phyloP scores from a whole-genome alignment of 2,888 invertebrate species.

The Chloromyia formosa region DNA sequence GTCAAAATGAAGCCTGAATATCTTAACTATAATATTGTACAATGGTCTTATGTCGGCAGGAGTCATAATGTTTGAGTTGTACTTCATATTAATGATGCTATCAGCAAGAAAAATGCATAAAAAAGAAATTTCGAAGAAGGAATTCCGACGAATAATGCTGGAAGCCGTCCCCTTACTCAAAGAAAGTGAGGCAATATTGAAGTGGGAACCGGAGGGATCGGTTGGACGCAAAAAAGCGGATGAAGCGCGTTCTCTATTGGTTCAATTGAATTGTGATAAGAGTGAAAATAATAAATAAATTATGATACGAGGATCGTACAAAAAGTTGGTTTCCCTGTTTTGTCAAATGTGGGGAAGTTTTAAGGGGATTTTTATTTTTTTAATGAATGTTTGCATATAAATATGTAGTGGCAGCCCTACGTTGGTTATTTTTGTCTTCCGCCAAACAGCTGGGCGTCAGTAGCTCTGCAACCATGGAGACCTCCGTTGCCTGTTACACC shows the following conservation, averaged over 20 bases:
- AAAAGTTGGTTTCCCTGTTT: no score
- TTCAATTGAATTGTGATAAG: neutral
- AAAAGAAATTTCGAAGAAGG: slow-evolving; percentile 69
- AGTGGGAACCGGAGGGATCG: slow-evolving; percentile 74
- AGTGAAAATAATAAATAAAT: no score
- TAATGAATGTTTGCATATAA: no score
- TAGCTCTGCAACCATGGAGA: no score
- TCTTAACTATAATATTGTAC: slow-evolving; percentile 13
- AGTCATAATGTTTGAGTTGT: slow-evolving; percentile 83
- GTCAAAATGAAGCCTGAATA: neutral
- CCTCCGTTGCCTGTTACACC: no score
- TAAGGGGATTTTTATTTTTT: no score
- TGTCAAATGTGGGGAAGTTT: no score
- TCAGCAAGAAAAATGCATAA: slow-evolving; percentile 74
- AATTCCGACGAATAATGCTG: slow-evolving; percentile 72
- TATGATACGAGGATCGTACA: no score
- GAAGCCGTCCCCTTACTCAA: slow-evolving; percentile 73
- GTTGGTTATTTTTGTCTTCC: no score
- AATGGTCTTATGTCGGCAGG: slow-evolving; percentile 65
- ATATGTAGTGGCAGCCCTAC: no score
- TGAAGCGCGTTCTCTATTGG: slow-evolving; percentile 67
- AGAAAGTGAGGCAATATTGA: slow-evolving; percentile 74
- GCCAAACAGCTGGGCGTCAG: no score
- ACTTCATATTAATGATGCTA: slow-evolving; percentile 82
- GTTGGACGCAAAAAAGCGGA: slow-evolving; percentile 78